Conservation (phyloP, 2,113 vertebrate species). For the Odocoileus virginianus region DNA sequence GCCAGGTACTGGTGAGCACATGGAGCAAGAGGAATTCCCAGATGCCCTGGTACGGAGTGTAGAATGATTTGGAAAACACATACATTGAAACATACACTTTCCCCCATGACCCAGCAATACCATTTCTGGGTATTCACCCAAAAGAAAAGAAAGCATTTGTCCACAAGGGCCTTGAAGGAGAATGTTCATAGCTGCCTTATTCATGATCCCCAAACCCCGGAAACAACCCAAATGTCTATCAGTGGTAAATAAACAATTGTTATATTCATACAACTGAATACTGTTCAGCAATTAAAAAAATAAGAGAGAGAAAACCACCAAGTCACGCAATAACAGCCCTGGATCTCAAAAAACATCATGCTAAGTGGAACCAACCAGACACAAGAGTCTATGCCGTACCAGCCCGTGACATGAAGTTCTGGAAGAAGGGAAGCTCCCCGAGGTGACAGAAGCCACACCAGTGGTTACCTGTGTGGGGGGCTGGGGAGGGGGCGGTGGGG, state of each 20-base stretch:
- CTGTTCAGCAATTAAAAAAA: not conserved
- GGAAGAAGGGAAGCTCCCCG: rapidly evolving
- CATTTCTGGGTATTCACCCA: not conserved
- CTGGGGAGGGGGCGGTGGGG: not conserved
- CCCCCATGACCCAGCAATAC: not conserved
- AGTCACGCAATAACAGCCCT: rapidly evolving
- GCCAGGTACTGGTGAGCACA: not conserved
- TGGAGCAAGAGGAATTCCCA: not conserved
- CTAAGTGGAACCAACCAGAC: not conserved
- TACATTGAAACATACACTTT: rapidly evolving
- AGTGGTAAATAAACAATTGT: not conserved
- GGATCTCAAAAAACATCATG: not conserved
- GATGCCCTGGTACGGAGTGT: rapidly evolving
- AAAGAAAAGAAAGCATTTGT: not conserved
- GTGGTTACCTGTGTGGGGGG: not conserved
- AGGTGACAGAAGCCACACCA: not conserved
- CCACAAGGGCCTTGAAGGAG: not conserved
- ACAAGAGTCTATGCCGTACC: rapidly evolving
- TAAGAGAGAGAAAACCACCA: not conserved
- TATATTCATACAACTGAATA: not conserved
- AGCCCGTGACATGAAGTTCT: not conserved
- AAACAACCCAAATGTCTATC: not conserved
- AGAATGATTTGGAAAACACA: not conserved
- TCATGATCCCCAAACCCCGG: not conserved
- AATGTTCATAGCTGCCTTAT: not conserved